A percentile compares a stretch with the other conserved stretches of the same genome.
These are phyloP conservation scores for Temnothorax longispinosus DNA, from an alignment of 1,140 invertebrate species.

Conservation along the genomic window DNA sequence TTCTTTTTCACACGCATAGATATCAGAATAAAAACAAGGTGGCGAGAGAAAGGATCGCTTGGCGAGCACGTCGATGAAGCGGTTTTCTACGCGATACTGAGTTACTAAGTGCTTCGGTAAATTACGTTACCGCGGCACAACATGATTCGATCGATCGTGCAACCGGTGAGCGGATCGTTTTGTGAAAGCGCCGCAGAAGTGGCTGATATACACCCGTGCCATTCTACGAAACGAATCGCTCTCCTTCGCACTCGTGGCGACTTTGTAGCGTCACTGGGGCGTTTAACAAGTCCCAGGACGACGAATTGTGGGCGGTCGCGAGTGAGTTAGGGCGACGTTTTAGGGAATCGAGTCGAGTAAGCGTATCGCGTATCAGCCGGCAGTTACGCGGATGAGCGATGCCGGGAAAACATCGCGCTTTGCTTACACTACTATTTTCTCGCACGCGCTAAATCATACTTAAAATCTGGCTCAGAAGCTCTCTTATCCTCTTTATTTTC, in stretches of 20 bases:
- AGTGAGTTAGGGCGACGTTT: slow-evolving; percentile 39
- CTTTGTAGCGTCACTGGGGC: neutral
- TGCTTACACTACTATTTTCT: slow-evolving; percentile 65
- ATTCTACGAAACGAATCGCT: neutral
- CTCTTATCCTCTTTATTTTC: slow-evolving; percentile 6
- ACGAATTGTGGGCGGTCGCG: slow-evolving; percentile 56
- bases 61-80: neutral
- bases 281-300: slow-evolving; percentile 50
- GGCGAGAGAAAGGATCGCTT: slow-evolving; percentile 10
- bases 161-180: slow-evolving; percentile 46
- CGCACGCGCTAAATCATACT: slow-evolving; percentile 70
- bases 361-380: slow-evolving; percentile 60
- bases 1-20: neutral
- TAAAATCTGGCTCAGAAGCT: slow-evolving; percentile 37
- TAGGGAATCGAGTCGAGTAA: slow-evolving; percentile 58
- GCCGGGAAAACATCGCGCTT: slow-evolving; percentile 64
- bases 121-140: slow-evolving; percentile 32
- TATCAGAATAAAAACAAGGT: slow-evolving; percentile 1
- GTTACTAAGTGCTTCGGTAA: slow-evolving; percentile 39
- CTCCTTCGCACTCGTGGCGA: neutral
- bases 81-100: slow-evolving; percentile 40
- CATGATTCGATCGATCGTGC: slow-evolving; percentile 38
- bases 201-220: slow-evolving; percentile 23
- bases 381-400: slow-evolving; percentile 70
- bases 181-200: slow-evolving; percentile 30